These are phyloP conservation scores for Cryptus armator DNA, from an alignment of 2,888 invertebrate species.

Conservation along the genomic window DNA sequence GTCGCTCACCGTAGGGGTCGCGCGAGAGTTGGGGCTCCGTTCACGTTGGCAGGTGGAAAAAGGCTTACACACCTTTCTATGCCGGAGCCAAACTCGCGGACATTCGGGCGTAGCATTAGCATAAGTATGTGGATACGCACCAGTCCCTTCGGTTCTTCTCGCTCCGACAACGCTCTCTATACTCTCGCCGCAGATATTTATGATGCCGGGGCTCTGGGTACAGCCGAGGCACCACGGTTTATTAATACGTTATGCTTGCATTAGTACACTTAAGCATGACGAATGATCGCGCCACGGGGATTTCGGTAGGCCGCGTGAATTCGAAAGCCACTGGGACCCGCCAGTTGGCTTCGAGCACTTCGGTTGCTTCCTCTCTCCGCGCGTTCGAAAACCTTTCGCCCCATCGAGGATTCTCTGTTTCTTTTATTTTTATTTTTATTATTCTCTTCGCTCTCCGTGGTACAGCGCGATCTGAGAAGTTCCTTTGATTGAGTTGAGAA, in stretches of 20 bases:
- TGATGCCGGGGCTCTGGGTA: slow-evolving; percentile 71
- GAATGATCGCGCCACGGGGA: slow-evolving; percentile 82
- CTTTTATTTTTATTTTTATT: not conserved
- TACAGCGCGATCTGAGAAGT: slow-evolving; percentile 3
- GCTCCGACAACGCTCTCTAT: slow-evolving; percentile 19
- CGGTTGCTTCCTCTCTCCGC: slow-evolving; percentile 23
- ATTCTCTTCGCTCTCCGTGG: not conserved
- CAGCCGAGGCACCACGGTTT: slow-evolving; percentile 76
- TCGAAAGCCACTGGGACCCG: slow-evolving; percentile 66
- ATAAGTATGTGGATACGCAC: slow-evolving; percentile 80
- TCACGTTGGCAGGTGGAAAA: slow-evolving; percentile 79
- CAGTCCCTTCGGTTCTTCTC: slow-evolving; percentile 50
- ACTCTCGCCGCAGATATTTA: slow-evolving; percentile 77
- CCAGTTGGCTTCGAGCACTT: slow-evolving; percentile 50
- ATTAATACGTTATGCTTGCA: slow-evolving; percentile 84
- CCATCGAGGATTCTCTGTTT: slow-evolving; percentile 32
- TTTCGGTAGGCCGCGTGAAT: slow-evolving; percentile 77
- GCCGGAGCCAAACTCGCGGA: slow-evolving; percentile 56
- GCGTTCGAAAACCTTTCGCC: slow-evolving; percentile 12
- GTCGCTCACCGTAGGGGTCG: slow-evolving; percentile 64
- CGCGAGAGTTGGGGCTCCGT: slow-evolving; percentile 41
- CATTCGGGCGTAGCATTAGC: slow-evolving; percentile 74
- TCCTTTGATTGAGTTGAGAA: not conserved
- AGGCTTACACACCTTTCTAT: slow-evolving; percentile 79
- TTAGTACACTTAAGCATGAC: slow-evolving; percentile 84